Evolutionary conservation across 1,140 invertebrate genomes (phyloP).

Genomic region (Meloidogyne hapla): DNA sequence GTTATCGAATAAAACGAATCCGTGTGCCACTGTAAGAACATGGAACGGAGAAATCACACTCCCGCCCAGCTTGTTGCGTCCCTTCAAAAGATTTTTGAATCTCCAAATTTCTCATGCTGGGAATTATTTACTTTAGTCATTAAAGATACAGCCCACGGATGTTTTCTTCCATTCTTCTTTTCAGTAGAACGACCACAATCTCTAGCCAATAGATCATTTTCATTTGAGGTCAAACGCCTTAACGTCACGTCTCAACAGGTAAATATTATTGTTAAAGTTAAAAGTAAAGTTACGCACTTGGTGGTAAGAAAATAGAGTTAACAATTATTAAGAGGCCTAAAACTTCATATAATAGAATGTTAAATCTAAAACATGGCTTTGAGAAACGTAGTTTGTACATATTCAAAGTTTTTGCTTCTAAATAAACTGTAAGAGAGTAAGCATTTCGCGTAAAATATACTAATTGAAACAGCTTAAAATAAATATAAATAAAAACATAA

Average conservation of each 20-base stretch:
- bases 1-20: conserved; percentile 35
- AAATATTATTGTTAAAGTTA: not conserved
- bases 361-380: not conserved
- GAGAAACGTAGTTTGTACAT: not conserved
- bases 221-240: not conserved
- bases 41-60: conserved; percentile 37
- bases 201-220: conserved; percentile 5
- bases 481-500: too few relatives aligned
- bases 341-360: not conserved
- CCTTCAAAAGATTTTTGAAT: conserved; percentile 5
- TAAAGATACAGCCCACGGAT: conserved; percentile 33
- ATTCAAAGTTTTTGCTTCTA: too few relatives aligned
- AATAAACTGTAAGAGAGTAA: too few relatives aligned
- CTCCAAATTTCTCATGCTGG: not conserved
- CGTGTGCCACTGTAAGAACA: conserved; percentile 34
- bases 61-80: conserved; percentile 28
- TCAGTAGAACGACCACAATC: conserved; percentile 25
- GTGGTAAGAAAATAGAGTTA: not conserved
- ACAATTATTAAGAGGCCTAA: not conserved
- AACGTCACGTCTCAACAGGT: conserved; percentile 8
- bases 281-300: not conserved
- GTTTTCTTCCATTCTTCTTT: not conserved
- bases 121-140: conserved; percentile 16
- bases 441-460: too few relatives aligned
- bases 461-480: too few relatives aligned